Evolutionary conservation across 2,113 vertebrate species (phyloP), one percentile per base, ranked within the genome.

Genomic region (Periophthalmodon schlosseri): DNA sequence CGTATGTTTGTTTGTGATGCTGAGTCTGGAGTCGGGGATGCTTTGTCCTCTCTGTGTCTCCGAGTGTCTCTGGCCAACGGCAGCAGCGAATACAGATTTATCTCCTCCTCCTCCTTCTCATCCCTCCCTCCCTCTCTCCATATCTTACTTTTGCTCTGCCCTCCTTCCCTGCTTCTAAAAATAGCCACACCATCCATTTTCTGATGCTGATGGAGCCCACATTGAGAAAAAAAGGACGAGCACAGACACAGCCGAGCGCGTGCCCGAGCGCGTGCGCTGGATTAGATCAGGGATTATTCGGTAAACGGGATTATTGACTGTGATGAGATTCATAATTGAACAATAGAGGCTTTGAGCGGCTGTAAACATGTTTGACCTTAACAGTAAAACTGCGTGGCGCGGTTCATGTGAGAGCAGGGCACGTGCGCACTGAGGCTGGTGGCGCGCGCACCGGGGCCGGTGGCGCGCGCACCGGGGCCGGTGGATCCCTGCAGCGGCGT

Each of bases 151-250:
- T 87, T 83, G 76, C 71, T 89, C 84, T 89, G 87, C 88, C 89
- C 91, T 91, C 87, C 89, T 92, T 93, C 92, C 90, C 86, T 83
- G 91, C 3, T 80, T 90, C 95, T 95, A 95, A 95, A 95, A 94
- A 94, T 95, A 96, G 90, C 88, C 79, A 33, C 84, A 58, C 72
- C 88, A 82, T 92, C 86, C 57, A 75, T 92, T 89, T 94, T 91
- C 88, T 85, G 88, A 87, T 86, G 77, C 65, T 75, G 79, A 94
- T 86, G 89, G 76, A 82, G 69, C 36, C 65, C n/a, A 77, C 68
- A 73, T 76, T 68, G n/a, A 72, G 71, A 68, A 60, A 80, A 68
- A 39, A 21, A 24, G 58, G 24, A 60, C 11, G 21, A 21, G 20
- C 7, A 50, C n/a, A 78, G 44, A 66, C 52, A 66, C 20, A 72